Evolutionary conservation across 2,113 vertebrate species (phyloP).

Genomic region (Eonycteris spelaea): DNA sequence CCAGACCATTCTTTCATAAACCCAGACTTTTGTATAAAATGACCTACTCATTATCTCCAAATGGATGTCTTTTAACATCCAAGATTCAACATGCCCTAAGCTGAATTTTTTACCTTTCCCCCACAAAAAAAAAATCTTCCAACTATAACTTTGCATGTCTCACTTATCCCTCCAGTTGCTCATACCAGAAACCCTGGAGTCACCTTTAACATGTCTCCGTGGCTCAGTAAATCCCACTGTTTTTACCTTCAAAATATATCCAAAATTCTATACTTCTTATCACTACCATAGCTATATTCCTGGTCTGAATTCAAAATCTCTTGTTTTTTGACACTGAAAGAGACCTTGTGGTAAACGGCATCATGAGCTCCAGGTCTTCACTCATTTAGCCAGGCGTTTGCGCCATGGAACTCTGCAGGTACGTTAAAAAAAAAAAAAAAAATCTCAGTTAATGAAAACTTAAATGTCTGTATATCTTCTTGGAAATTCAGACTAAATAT

Average conservation of each 20-base stretch:
- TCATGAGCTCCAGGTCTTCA: background rate
- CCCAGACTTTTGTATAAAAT: background rate
- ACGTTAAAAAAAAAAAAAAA: background rate
- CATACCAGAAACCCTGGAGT: background rate
- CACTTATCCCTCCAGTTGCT: background rate
- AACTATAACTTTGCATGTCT: background rate
- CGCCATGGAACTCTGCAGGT: background rate
- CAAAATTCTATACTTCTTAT: background rate
- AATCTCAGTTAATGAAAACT: background rate
- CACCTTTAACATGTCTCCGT: background rate
- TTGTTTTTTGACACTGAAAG: background rate
- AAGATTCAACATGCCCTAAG: background rate
- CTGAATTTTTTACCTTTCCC: background rate
- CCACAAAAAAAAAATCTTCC: background rate
- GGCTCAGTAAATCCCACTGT: background rate
- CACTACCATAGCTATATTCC: background rate
- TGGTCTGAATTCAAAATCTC: background rate
- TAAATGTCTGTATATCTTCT: background rate
- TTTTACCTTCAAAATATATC: background rate
- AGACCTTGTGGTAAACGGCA: background rate
- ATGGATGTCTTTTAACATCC: background rate
- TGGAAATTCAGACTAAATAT: background rate
- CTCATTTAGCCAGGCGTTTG: background rate
- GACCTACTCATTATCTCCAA: background rate
- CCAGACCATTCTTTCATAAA: background rate